Percentiles rank a stretch among this genome's conserved stretches.
These are phyloP conservation scores for Trichomycterus rosablanca DNA, from an alignment of 2,113 vertebrate species.

Conservation along the genomic window DNA sequence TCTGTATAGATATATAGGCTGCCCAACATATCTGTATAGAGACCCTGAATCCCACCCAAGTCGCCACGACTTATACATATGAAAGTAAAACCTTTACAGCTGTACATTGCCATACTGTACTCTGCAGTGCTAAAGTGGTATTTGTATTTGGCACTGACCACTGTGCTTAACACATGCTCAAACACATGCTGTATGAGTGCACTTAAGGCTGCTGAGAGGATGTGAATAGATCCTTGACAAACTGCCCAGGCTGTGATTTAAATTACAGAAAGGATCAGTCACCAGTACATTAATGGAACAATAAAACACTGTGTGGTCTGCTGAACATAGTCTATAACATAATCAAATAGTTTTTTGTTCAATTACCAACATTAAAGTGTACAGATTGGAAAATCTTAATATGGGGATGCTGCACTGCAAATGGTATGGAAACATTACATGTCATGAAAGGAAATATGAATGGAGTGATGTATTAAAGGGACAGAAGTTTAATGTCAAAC, in stretches of 20 bases:
- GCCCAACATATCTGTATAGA: no score
- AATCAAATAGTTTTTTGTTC: not conserved
- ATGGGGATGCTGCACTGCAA: no score
- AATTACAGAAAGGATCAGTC: not conserved
- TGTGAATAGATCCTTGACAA: not conserved
- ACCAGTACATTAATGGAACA: not conserved
- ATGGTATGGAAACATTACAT: no score
- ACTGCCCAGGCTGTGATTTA: not conserved
- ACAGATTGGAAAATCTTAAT: not conserved
- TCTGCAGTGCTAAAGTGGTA: no score
- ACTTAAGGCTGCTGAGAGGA: conserved; percentile 1
- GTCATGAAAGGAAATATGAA: no score
- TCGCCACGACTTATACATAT: no score
- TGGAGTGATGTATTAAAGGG: no score
- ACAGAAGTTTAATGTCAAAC: no score
- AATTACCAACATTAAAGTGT: not conserved
- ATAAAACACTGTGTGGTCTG: not conserved
- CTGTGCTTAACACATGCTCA: conserved; percentile 1
- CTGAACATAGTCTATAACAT: not conserved
- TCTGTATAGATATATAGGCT: no score
- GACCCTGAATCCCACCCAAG: no score
- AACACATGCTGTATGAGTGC: not conserved
- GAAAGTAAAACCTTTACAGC: no score
- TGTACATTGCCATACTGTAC: no score
- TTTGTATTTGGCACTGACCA: not conserved